These are phyloP conservation scores for Drosophila paulistorum DNA, from an alignment of 1,140 invertebrate species.

Conservation along the genomic window DNA sequence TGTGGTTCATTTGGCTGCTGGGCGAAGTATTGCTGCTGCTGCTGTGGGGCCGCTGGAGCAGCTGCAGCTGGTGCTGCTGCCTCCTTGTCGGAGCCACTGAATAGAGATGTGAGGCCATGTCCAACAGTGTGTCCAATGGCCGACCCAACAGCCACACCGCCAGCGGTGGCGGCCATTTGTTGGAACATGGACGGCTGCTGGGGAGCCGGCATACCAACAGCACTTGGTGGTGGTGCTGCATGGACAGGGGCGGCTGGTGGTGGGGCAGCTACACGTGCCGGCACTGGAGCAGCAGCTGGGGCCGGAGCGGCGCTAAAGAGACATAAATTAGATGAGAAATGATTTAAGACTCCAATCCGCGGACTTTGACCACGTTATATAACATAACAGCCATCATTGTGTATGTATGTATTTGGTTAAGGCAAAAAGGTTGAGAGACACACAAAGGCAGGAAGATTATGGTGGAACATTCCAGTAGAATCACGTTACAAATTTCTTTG, in stretches of 20 bases:
- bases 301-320: constrained; percentile 53
- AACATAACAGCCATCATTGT: constrained; percentile 35
- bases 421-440: not conserved
- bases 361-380: constrained; percentile 62
- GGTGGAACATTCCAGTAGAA: constrained; percentile 42
- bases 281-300: constrained; percentile 57
- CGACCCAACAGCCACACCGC: constrained; percentile 94
- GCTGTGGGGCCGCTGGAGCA: constrained; percentile 55
- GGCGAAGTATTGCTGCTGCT: constrained; percentile 81
- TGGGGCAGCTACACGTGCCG: constrained; percentile 75
- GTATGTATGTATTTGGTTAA: not conserved
- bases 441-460: not conserved
- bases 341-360: constrained; percentile 4
- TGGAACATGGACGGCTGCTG: constrained; percentile 82
- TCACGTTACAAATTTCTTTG: constrained; percentile 14
- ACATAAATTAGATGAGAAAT: constrained; percentile 18
- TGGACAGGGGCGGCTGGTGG: constrained; percentile 72
- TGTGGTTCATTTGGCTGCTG: constrained; percentile 84
- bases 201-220: constrained; percentile 74
- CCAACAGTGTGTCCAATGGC: constrained; percentile 94
- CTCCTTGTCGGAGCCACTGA: constrained; percentile 88
- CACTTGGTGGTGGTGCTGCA: constrained; percentile 67
- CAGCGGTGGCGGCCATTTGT: constrained; percentile 95
- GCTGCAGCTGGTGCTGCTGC: constrained; percentile 76
- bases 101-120: constrained; percentile 92